Percentiles rank a stretch among this genome's conserved stretches.
Conservation (phyloP, 1,140 invertebrate genomes). For the Drosophila melanogaster region Release_6_plus_ISO1_MT NT_037436.4:18194001-18194500, state of each 20-base stretch:
- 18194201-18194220: constrained; percentile 51
- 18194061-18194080: neutral
- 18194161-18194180: constrained; percentile 76
- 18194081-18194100: neutral
- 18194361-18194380: constrained; percentile 31
- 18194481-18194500: neutral
- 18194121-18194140: constrained; percentile 22
- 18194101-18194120: neutral
- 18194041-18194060: too few species aligned
- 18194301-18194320: constrained; percentile 79
- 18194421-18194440: neutral
- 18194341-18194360: constrained; percentile 41
- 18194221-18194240: constrained; percentile 41
- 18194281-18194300: constrained; percentile 47
- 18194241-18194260: constrained; percentile 33
- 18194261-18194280: neutral
- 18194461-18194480: neutral
- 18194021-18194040: constrained; percentile 7
- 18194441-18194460: neutral
- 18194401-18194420: constrained; percentile 3
- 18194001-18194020: constrained; percentile 11
- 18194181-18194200: constrained; percentile 51
- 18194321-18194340: constrained; percentile 59
- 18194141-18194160: constrained; percentile 51
- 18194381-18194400: constrained; percentile 11